Evolutionary conservation across 2,797 vertebrate genomes (phyloP), one percentile per base, ranked within the genome.

Genomic region (Melanotaenia pygmaea): DNA sequence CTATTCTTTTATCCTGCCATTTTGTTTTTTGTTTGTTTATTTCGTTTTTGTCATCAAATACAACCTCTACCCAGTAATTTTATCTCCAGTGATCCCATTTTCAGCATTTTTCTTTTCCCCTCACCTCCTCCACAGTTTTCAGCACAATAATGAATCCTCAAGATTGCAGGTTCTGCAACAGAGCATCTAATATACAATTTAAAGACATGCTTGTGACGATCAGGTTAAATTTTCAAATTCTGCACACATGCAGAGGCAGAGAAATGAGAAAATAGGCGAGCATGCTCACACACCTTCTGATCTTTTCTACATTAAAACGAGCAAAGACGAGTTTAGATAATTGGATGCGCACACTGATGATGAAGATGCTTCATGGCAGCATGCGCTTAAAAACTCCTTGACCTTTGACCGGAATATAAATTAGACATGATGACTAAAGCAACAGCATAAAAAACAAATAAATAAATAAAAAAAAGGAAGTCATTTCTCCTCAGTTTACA

Each of bases 391-490:
- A 75, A 73, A 63, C 73, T 67, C 79, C 78, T 90, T 84, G 76
- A 89, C 89, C 86, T 75, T 75, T 69, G 72, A 81, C 66, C 58
- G 62, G 85, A 87, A 88, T 90, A 85, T 77, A 85, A 91, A 90
- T 84, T 34, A 81, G 69, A 83, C 59, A 76, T 63, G 20, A 70
- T 24, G 10, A 64, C 26, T 38, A 34, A 59, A 67, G 70, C 72
- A 66, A 57, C 34, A 18, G 28, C 32, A 59, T 38, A 64, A 67
- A 57, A 57, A 14, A 22, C n/a, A 30, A 30, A 30, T 30, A 30
- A 28, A 30, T 30, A 30, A 30, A 30, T 30, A 30, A 30, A 30
- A 30, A 30, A 30, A 30, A 30, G 28, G 28, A 30, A 30, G 30
- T 30, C 4, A 10, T 22, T 77, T 30, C 34, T 59, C 32, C 30